These are phyloP conservation scores for Teleogryllus occipitalis DNA, from an alignment of 1,140 invertebrate genomes.

Conservation along the genomic window DNA sequence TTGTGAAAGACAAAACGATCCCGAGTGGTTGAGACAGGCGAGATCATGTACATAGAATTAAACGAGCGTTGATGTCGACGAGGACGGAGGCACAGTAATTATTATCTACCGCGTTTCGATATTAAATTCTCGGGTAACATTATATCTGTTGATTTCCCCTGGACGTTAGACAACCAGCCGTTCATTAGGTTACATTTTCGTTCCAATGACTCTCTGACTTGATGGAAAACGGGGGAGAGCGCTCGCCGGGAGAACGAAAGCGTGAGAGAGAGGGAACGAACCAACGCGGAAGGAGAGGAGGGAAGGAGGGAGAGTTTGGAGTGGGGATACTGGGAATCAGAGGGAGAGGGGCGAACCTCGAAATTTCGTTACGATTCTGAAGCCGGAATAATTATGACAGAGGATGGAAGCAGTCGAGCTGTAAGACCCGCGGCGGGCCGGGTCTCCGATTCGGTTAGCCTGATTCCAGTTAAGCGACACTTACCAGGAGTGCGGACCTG, in stretches of 20 bases:
- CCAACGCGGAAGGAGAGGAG: not conserved
- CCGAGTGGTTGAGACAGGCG: not conserved
- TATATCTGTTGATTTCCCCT: not conserved
- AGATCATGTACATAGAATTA: not conserved
- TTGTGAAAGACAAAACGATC: not conserved
- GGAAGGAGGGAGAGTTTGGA: not conserved
- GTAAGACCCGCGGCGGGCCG: not conserved
- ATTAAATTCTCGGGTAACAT: not conserved
- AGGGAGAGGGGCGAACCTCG: not conserved
- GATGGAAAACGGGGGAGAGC: not conserved
- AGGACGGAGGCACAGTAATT: not conserved
- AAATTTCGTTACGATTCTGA: slow-evolving; percentile 15
- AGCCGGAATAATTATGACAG: slow-evolving; percentile 17
- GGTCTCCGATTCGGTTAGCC: not conserved
- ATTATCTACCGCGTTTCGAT: not conserved
- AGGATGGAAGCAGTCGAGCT: not conserved
- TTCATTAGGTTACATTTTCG: slow-evolving; percentile 12
- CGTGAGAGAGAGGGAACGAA: slow-evolving; percentile 8
- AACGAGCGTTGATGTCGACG: not conserved
- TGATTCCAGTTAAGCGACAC: not conserved
- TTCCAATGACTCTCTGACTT: not conserved
- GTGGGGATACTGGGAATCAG: not conserved
- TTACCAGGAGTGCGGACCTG: not conserved
- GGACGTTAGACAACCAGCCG: slow-evolving; percentile 6
- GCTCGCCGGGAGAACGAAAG: not conserved